These are phyloP conservation scores for Istiophorus platypterus DNA, from an alignment of 2,113 vertebrate genomes.

Conservation along the genomic window DNA sequence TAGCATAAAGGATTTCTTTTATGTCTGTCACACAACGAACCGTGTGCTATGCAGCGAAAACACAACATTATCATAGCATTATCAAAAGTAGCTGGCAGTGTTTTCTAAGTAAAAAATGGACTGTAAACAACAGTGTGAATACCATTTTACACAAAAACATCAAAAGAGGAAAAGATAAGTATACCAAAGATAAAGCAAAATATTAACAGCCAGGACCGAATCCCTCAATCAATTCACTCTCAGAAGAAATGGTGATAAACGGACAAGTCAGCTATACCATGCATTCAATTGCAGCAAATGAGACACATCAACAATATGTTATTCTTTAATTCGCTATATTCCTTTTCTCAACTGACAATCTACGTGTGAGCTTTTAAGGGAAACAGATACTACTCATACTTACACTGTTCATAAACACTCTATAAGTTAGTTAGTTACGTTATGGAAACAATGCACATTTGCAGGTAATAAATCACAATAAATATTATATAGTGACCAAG, in stretches of 20 bases:
- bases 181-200: background rate
- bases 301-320: background rate
- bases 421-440: background rate
- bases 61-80: background rate
- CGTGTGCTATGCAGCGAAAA: background rate
- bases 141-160: background rate
- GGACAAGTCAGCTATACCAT: background rate
- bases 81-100: background rate
- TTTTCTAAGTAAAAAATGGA: background rate
- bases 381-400: background rate
- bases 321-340: background rate
- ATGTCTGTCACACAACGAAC: background rate
- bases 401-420: background rate
- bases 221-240: background rate
- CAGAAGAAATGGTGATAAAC: background rate
- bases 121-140: background rate
- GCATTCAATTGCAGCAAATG: background rate
- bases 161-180: background rate
- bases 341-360: background rate
- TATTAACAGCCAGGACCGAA: background rate
- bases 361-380: background rate
- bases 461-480: background rate
- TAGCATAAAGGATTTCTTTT: slow-evolving; percentile 6
- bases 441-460: background rate
- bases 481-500: background rate